These are phyloP conservation scores for Quadroppia sp. DNA, from an alignment of 2,888 invertebrate species.

Conservation along the genomic window DNA sequence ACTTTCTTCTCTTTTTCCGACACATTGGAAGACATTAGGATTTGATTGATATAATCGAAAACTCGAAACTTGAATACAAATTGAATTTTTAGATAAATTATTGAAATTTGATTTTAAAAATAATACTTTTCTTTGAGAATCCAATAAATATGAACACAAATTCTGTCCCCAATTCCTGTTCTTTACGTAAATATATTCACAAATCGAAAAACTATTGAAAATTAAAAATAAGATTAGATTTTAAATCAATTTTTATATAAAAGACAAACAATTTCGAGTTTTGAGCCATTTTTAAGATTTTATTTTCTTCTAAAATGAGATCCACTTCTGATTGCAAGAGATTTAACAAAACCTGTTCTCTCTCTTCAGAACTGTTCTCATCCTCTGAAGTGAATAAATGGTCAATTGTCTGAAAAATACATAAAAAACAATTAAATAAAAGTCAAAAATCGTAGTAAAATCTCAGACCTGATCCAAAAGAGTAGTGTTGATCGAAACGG, in stretches of 20 bases:
- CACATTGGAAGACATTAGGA: constrained; percentile 19
- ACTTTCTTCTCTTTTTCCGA: constrained; percentile 24
- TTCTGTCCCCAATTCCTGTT: constrained; percentile 63
- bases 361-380: constrained; percentile 58
- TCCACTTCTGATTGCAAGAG: constrained; percentile 63
- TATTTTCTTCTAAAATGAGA: constrained; percentile 55
- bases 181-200: constrained; percentile 65
- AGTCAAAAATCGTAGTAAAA: not conserved
- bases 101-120: constrained; percentile 14
- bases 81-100: not conserved
- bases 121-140: constrained; percentile 59
- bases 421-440: not conserved
- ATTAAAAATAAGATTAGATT: constrained; percentile 37
- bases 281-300: constrained; percentile 62
- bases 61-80: constrained; percentile 35
- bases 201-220: constrained; percentile 62
- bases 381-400: constrained; percentile 55
- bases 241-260: too few species aligned
- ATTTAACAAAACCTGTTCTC: constrained; percentile 69
- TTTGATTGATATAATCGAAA: constrained; percentile 23
- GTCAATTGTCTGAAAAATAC: constrained; percentile 56
- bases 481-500: constrained; percentile 56
- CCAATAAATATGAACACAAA: constrained; percentile 64
- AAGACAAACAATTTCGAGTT: constrained; percentile 62
- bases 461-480: constrained; percentile 60